Evolutionary conservation across 2,888 invertebrate genomes (phyloP).

Genomic region (Apamea anceps): DNA sequence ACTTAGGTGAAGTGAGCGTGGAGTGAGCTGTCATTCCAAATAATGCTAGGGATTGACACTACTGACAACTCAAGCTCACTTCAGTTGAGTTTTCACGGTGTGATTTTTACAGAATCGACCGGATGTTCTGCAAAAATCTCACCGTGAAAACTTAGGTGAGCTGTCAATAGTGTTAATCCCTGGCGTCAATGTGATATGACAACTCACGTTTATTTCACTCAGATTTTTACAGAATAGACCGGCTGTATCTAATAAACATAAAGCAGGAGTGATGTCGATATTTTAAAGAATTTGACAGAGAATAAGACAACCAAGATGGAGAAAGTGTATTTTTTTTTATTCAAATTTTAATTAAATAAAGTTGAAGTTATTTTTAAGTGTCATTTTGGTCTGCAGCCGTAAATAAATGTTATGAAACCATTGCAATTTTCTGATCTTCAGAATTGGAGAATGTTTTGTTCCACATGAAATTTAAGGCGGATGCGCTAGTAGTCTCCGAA

Average conservation of each 20-base stretch:
- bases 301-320: not conserved
- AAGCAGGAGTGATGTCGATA: not conserved
- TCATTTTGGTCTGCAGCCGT: not conserved
- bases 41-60: too few species aligned
- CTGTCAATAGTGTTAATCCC: not conserved
- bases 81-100: too few species aligned
- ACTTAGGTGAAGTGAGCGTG: too few species aligned
- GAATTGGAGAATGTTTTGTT: not conserved
- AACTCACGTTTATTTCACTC: too few species aligned
- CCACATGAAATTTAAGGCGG: not conserved
- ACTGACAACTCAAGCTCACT: too few species aligned
- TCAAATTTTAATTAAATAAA: not conserved
- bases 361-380: not conserved
- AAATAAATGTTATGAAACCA: constrained; percentile 8
- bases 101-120: too few species aligned
- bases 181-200: not conserved
- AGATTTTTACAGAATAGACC: too few species aligned
- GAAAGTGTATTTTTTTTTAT: not conserved
- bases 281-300: not conserved
- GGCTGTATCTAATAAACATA: not conserved
- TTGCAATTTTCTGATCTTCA: not conserved
- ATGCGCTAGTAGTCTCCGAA: too few species aligned
- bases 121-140: too few species aligned
- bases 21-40: too few species aligned
- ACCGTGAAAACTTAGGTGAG: too few species aligned